Base-by-base conservation (phyloP, 2,113 vertebrate genomes). In the Cebus imitator region DNA sequence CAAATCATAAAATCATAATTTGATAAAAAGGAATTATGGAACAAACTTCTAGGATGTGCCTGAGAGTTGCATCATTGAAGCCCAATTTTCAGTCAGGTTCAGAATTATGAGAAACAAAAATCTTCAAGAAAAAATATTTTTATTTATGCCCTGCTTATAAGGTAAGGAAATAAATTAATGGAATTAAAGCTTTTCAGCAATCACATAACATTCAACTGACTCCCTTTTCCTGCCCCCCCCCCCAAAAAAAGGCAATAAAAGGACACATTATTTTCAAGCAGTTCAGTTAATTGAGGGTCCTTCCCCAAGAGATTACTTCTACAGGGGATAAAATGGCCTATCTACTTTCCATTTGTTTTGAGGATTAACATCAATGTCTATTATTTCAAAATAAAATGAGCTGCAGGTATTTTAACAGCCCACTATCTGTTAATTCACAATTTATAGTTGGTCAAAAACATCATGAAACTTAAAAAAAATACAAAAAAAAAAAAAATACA, bases 321-420 rank as follows among this genome's bases (percentile, higher is more conserved):
- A 76, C 8, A 87, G 30, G 13, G 72, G 57, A 89, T 94, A 94
- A 96, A 97, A 93, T 57, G 78, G 25, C 76, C 75, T 92, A 86
- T 61, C n/a, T 72, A 43, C 21, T 92, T 95, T 75, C 86, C 66
- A 75, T 95, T 97, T 96, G 70, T 91, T 97, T 94, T 97, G 72
- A 76, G 86, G 70, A 95, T 95, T 95, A 97, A 89, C 79, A 93
- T 86, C 18, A 72, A 64, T 11, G 7, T 27, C 30, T 81, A 92
- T 89, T 55, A 87, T 76, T 76, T 93, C 78, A 92, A 32, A 81
- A 95, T 79, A 79, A 87, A 50, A 95, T 92, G n/a, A 88, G 85
- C 61, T 72, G 64, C 45, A 85, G 55, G 68, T 93, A 55, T 87
- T 95, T 89, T 95, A 92, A 96, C 50, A 75, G 50, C 27, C 43